phyloP scores from a whole-genome alignment of 2,797 vertebrate genomes.

The Tenualosa thibaudeaui region DNA sequence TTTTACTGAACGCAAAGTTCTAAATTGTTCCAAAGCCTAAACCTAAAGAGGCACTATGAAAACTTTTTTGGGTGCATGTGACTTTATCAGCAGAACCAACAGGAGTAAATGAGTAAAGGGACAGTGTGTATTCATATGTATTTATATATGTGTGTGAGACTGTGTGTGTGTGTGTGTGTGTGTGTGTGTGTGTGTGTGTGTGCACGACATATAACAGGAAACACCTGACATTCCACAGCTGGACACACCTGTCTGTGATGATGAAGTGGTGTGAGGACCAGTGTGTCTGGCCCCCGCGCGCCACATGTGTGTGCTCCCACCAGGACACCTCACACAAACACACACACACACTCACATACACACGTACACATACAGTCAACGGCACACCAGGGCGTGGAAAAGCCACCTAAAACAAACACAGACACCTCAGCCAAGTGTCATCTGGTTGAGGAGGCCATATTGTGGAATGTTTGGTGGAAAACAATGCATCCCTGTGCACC shows the following conservation, averaged over 20 bases:
- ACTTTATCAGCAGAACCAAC: background rate
- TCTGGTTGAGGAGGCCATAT: background rate
- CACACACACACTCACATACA: conserved; percentile 2
- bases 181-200: background rate
- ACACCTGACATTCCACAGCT: conserved; percentile 20
- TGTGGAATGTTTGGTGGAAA: background rate
- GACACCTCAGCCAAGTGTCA: background rate
- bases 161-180: background rate
- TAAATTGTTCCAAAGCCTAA: background rate
- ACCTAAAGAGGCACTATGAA: background rate
- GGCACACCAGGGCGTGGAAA: background rate
- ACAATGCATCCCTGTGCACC: background rate
- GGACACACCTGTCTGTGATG: conserved; percentile 21
- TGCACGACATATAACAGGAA: background rate
- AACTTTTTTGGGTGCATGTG: background rate
- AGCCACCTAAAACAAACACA: conserved; percentile 6
- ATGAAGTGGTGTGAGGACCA: conserved; percentile 17
- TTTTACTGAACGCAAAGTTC: background rate
- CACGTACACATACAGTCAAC: background rate
- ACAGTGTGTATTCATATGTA: background rate
- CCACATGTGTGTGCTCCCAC: background rate
- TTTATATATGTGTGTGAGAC: background rate
- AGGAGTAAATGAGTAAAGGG: background rate
- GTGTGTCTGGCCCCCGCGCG: background rate
- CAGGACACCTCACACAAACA: background rate